A percentile compares a stretch with the other conserved stretches of the same genome.
Evolutionary conservation across 2,888 invertebrate genomes (phyloP).

Genomic region (Sesia apiformis): DNA sequence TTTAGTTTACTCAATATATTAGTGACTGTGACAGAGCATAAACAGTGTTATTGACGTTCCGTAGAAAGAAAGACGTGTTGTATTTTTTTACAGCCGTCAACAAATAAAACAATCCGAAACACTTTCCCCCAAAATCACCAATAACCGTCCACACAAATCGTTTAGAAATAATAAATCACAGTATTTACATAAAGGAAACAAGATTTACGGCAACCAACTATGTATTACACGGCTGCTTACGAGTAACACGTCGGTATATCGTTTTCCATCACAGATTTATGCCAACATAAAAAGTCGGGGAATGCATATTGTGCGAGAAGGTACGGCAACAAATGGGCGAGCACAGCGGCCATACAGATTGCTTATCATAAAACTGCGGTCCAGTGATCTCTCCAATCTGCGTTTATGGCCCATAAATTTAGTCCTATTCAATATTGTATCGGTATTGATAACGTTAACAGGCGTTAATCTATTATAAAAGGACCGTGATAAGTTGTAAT

Average conservation of each 20-base stretch:
- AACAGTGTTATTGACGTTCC: no score
- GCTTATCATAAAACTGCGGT: conserved; percentile 64
- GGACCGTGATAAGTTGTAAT: conserved; percentile 21
- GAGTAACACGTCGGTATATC: conserved; percentile 21
- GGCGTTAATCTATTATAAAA: conserved; percentile 37
- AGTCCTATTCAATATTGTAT: conserved; percentile 54
- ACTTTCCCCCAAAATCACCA: conserved; percentile 8
- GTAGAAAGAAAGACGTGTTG: neutral
- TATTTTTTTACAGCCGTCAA: neutral
- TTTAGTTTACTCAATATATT: no score
- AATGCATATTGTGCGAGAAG: conserved; percentile 58
- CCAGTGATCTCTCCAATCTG: conserved; percentile 64
- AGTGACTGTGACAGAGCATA: no score
- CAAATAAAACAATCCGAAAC: conserved; percentile 4
- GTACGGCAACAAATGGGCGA: conserved; percentile 41
- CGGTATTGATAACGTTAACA: conserved; percentile 55
- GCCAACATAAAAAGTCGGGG: conserved; percentile 54
- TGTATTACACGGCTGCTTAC: conserved; percentile 26
- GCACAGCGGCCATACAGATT: conserved; percentile 43
- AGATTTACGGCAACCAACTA: conserved; percentile 28
- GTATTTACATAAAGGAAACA: conserved; percentile 7
- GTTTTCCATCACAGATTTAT: conserved; percentile 57
- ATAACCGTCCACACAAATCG: conserved; percentile 9
- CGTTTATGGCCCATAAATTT: conserved; percentile 58
- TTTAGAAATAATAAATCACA: conserved; percentile 8